A percentile compares a stretch with the other conserved stretches of the same genome.
Conservation (phyloP, 2,797 vertebrate species). For the Telmatherina bonti region DNA sequence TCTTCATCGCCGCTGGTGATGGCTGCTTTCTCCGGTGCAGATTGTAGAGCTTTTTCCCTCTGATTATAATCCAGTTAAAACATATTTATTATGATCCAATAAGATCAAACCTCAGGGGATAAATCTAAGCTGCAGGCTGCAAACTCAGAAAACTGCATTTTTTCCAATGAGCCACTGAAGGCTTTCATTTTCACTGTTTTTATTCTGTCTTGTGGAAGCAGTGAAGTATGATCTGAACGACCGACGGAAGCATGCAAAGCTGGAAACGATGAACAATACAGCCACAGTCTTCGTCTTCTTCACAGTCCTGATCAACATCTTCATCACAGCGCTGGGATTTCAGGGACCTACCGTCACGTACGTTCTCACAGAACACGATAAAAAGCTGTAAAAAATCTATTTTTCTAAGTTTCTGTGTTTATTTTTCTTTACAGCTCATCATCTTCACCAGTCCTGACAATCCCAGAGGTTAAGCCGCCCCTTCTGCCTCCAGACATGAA, state of each 20-base stretch:
- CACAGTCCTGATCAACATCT: constrained; percentile 89
- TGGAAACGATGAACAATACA: constrained; percentile 86
- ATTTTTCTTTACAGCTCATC: constrained; percentile 17
- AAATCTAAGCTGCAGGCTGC: too few species aligned
- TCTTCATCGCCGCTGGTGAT: too few species aligned
- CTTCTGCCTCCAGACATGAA: constrained; percentile 16
- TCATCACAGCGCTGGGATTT: constrained; percentile 90
- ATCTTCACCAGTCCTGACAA: fast-evolving
- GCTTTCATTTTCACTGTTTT: not conserved
- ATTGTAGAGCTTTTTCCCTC: too few species aligned
- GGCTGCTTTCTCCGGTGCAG: too few species aligned
- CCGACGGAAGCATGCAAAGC: constrained; percentile 79
- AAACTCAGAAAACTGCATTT: not conserved
- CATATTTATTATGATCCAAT: too few species aligned
- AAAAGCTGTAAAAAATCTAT: too few species aligned
- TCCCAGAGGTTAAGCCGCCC: not conserved
- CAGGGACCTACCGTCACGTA: constrained; percentile 49
- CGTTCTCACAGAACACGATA: not conserved
- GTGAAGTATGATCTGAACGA: constrained; percentile 89
- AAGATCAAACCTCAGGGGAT: too few species aligned
- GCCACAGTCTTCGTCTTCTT: constrained; percentile 87
- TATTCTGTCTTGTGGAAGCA: constrained; percentile 48
- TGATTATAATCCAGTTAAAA: too few species aligned
- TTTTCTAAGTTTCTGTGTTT: not conserved
- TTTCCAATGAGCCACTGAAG: too few species aligned